A percentile compares a stretch with the other conserved stretches of the same genome.
phyloP scores from a whole-genome alignment of 2,797 vertebrate species.

The Pteronotus mesoamericanus region DNA sequence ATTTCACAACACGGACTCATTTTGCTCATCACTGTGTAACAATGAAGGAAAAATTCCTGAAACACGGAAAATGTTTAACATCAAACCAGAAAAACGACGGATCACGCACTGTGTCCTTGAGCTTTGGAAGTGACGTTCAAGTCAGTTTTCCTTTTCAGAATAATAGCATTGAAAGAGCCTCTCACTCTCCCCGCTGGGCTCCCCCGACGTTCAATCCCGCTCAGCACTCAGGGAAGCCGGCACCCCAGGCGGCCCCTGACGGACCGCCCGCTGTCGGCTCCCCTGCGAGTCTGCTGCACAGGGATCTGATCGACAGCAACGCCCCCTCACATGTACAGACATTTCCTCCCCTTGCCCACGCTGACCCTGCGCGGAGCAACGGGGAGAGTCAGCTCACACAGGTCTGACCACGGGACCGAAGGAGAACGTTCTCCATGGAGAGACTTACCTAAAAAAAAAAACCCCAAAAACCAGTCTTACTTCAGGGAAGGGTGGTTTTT shows the following conservation, averaged over 20 bases:
- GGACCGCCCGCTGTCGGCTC: background rate
- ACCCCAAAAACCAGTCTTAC: slow-evolving; percentile 73
- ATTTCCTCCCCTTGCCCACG: background rate
- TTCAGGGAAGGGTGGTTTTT: slow-evolving; percentile 85
- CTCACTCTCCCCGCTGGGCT: background rate
- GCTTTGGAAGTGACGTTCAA: background rate
- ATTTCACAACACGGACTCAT: background rate
- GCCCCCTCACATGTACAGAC: background rate
- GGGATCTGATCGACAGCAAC: background rate
- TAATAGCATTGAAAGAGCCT: background rate
- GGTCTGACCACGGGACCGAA: background rate
- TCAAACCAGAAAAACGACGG: background rate
- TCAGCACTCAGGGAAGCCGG: background rate
- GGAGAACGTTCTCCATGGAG: background rate
- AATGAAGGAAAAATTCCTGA: background rate
- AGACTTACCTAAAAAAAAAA: background rate
- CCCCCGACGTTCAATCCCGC: background rate
- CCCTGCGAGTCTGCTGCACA: background rate
- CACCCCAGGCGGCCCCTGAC: background rate
- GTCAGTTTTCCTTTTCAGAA: background rate
- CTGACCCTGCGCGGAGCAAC: background rate
- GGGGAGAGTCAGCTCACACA: background rate
- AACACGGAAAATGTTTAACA: background rate
- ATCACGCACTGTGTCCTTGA: background rate
- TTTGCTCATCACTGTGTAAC: background rate